Base-by-base conservation (phyloP, 2,888 invertebrate genomes). In the Dyspetes luteomarginatus region DNA sequence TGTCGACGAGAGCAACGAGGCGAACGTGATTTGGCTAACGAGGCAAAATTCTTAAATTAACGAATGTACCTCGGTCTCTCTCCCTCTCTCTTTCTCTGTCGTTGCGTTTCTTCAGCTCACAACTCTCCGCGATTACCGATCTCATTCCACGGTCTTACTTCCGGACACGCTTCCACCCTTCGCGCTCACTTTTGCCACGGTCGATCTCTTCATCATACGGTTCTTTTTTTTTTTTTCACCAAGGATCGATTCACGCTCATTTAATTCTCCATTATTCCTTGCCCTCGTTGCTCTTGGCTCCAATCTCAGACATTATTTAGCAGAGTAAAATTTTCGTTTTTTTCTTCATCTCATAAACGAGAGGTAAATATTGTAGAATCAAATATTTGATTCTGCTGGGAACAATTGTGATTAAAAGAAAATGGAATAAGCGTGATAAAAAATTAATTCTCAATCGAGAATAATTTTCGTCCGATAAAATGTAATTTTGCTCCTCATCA, bases 1-100 rank as follows among this genome's bases (percentile, higher is more conserved):
- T 85, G 81, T 75, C 81, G 85, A 83, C 30, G 69, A 64, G 86
- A 78, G 87, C 90, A 89, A 89, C 91, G 87, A 89, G 85, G 87
- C 85, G 89, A 74, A 88, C 86, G 84, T 87, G 87, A 91, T 91
- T 89, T 87, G 86, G 85, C 91, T 91, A 91, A 91, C 91, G 91
- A 91, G 89, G 87, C 88, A 88, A 88, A 79, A 90, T 91, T 91
- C 90, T 90, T 90, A 90, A 91, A 90, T 90, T 88, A 90, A 88
- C 89, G 87, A 85, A 85, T 76, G 62, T 56, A 28, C 17, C 78
- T 58, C 45, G 62, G 55, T 45, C 69, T 65, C 74, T 71, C 78
- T 60, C 76, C 43, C 30, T 15, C 22, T 24, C 48, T 60, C 58
- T 36, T 58, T 45, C 24, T 67, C 55, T 30, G 58, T 74, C 74